phyloP scores from a whole-genome alignment of 2,113 vertebrate species.

The Salvator merianae region DNA sequence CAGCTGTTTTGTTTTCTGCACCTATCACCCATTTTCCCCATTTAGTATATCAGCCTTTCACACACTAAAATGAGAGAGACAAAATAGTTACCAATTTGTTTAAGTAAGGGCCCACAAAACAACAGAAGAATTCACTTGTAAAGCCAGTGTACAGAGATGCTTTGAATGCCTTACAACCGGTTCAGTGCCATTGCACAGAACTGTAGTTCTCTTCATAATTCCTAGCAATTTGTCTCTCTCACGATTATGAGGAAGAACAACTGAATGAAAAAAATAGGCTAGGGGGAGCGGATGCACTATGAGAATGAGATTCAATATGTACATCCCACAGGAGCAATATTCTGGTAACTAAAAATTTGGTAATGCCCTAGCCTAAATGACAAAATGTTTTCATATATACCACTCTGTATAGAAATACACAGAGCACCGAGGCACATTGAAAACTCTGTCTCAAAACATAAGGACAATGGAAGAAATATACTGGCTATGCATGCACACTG shows the following conservation, averaged over 20 bases:
- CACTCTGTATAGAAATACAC: slow-evolving; percentile 29
- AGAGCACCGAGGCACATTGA: slow-evolving; percentile 27
- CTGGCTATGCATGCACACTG: slow-evolving; percentile 61
- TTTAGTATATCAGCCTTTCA: slow-evolving; percentile 29
- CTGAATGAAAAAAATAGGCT: too few relatives aligned
- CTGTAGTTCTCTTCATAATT: not conserved
- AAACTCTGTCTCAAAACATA: slow-evolving; percentile 52
- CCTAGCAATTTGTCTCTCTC: not conserved
- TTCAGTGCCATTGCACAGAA: too few relatives aligned
- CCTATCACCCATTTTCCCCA: not conserved
- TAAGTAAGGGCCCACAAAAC: slow-evolving; percentile 1
- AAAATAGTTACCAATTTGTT: slow-evolving; percentile 20
- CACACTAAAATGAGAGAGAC: slow-evolving; percentile 38
- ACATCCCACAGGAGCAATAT: not conserved
- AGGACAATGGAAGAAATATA: slow-evolving; percentile 58
- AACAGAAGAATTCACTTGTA: slow-evolving; percentile 4
- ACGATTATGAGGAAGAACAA: not conserved
- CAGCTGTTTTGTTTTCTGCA: not conserved
- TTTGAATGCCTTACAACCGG: slow-evolving; percentile 3
- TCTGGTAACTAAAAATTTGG: not conserved
- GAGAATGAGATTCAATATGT: slow-evolving; percentile 18
- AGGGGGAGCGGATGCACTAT: not conserved
- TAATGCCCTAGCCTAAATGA: not conserved
- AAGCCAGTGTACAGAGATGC: not conserved
- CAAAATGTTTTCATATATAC: not conserved